Percentiles rank a stretch among this genome's conserved stretches.
These are phyloP conservation scores for Setophaga coronata DNA, from an alignment of 2,113 vertebrate genomes.

Conservation along the genomic window DNA sequence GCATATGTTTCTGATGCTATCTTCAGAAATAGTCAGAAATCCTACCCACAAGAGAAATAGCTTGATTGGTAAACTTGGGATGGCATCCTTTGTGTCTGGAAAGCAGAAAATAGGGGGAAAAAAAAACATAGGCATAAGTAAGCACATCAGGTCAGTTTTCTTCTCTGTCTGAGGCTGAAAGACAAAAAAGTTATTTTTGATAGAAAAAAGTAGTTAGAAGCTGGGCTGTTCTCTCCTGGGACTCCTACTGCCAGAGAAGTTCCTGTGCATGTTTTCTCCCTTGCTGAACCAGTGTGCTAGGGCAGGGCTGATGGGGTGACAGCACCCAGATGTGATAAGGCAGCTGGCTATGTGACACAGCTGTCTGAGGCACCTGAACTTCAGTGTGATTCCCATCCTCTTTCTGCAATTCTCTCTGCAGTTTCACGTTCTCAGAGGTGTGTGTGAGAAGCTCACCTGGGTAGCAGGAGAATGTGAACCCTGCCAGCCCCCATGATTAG, in stretches of 20 bases:
- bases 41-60: neutral
- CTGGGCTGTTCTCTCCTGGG: neutral
- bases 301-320: neutral
- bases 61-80: neutral
- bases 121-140: neutral
- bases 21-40: neutral
- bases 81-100: neutral
- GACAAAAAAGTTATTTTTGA: neutral
- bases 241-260: neutral
- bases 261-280: neutral
- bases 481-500: neutral
- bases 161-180: neutral
- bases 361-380: neutral
- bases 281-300: neutral
- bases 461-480: neutral
- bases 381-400: neutral
- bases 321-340: neutral
- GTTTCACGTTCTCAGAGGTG: neutral
- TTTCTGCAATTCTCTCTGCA: accelerated
- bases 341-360: neutral
- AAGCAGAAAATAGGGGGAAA: neutral
- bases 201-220: neutral
- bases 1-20: neutral
- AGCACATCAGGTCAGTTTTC: neutral
- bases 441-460: neutral